A percentile compares a stretch with the other conserved stretches of the same genome.
phyloP scores from a whole-genome alignment of 2,113 vertebrate species.

The Dryoscopus gambensis region DNA sequence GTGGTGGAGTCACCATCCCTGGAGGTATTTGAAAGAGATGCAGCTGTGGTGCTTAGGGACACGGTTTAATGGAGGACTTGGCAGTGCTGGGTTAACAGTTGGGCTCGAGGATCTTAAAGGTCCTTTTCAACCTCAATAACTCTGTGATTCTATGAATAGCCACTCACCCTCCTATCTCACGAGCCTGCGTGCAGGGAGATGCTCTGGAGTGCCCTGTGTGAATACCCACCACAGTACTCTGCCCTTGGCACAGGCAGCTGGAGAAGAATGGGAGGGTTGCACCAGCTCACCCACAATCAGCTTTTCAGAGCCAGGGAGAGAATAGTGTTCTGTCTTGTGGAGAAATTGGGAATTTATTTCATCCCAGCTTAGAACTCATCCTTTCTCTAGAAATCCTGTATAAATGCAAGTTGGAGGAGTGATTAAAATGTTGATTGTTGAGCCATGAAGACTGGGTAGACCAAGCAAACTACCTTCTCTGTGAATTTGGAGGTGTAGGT shows the following conservation, averaged over 20 bases:
- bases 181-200: neutral
- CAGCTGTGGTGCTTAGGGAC: neutral
- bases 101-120: neutral
- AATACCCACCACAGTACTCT: constrained; percentile 31
- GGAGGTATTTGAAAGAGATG: neutral
- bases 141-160: neutral
- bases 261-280: constrained; percentile 38
- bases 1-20: neutral
- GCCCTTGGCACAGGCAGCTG: neutral
- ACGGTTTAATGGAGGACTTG: neutral
- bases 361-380: neutral
- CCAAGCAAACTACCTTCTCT: neutral
- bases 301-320: constrained; percentile 11
- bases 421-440: neutral
- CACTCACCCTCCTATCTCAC: neutral
- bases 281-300: constrained; percentile 37
- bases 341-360: constrained; percentile 10
- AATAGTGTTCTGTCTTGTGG: neutral
- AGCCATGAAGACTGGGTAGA: neutral
- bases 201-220: neutral
- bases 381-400: neutral
- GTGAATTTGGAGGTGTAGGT: neutral
- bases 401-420: neutral
- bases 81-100: neutral
- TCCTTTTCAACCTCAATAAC: neutral